Evolutionary conservation across 92 coral and sea anemone species (phyloP).

Genomic region (Heteractis magnifica): DNA sequence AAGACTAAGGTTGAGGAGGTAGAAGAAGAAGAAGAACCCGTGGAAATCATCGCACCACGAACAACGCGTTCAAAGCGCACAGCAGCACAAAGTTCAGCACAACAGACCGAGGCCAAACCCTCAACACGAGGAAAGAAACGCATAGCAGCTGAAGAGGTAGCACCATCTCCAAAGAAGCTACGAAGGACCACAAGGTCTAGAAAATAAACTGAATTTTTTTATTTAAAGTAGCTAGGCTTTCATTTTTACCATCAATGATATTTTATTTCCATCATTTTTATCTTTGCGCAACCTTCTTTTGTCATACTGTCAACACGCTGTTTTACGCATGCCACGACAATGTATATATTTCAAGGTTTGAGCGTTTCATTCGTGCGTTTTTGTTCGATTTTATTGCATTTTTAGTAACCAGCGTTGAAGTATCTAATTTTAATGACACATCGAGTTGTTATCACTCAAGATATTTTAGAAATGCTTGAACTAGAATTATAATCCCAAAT

Average conservation of each 20-base stretch:
- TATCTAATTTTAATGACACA: background rate
- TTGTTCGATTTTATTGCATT: background rate
- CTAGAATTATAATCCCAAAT: background rate
- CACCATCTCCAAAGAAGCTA: conserved; percentile 25
- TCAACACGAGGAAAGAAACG: conserved; percentile 26
- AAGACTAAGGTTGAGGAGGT: conserved; percentile 6
- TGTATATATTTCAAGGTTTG: background rate
- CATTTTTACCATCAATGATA: background rate
- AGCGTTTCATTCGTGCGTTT: background rate
- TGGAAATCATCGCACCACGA: background rate
- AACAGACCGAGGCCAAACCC: background rate
- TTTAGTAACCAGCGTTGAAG: background rate
- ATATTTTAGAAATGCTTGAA: background rate
- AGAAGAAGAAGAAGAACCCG: background rate
- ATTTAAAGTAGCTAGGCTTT: background rate
- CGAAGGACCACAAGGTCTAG: conserved; percentile 33
- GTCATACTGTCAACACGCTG: background rate
- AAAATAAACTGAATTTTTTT: background rate
- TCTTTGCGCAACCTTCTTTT: background rate
- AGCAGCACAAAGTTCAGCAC: background rate
- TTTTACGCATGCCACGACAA: background rate
- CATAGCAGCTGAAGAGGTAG: conserved; percentile 4
- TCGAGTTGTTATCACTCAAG: background rate
- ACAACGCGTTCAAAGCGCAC: conserved; percentile 15
- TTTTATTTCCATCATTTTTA: background rate